Conservation (phyloP, 2,113 vertebrate genomes). For the Coregonus clupeaformis region DNA sequence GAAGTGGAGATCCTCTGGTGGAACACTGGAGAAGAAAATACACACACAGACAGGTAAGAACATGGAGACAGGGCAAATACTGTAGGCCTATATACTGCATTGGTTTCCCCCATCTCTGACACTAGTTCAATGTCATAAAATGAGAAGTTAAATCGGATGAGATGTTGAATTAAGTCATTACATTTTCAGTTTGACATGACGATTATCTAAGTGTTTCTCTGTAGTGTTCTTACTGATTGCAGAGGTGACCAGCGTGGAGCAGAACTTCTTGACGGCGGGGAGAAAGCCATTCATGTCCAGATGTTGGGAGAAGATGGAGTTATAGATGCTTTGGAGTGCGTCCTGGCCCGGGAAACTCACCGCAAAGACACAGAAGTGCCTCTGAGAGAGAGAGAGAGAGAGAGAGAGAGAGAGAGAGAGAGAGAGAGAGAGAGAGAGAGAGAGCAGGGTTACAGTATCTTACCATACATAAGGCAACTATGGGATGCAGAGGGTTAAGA, state of each 20-base stretch:
- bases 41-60: conserved; percentile 68
- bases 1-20: conserved; percentile 67
- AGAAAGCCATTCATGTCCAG: conserved; percentile 67
- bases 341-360: conserved; percentile 76
- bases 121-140: too few species aligned
- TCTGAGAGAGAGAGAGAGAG: conserved; percentile 64
- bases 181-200: too few species aligned
- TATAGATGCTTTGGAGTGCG: conserved; percentile 79
- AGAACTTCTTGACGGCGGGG: conserved; percentile 64
- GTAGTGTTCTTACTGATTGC: conserved; percentile 69
- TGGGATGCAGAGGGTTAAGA: too few species aligned
- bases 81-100: conserved; percentile 74
- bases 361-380: conserved; percentile 80
- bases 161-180: not conserved
- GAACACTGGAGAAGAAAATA: conserved; percentile 1
- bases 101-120: not conserved
- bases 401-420: too few species aligned
- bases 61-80: conserved; percentile 77
- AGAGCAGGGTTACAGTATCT: too few species aligned
- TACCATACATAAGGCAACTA: too few species aligned
- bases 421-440: not conserved
- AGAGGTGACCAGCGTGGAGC: conserved; percentile 69
- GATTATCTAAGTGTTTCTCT: too few species aligned
- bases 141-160: not conserved
- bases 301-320: conserved; percentile 76